A percentile compares a stretch with the other conserved stretches of the same genome.
These are phyloP conservation scores for Theropithecus gelada DNA, from an alignment of 2,113 vertebrate species.

Conservation along the genomic window DNA sequence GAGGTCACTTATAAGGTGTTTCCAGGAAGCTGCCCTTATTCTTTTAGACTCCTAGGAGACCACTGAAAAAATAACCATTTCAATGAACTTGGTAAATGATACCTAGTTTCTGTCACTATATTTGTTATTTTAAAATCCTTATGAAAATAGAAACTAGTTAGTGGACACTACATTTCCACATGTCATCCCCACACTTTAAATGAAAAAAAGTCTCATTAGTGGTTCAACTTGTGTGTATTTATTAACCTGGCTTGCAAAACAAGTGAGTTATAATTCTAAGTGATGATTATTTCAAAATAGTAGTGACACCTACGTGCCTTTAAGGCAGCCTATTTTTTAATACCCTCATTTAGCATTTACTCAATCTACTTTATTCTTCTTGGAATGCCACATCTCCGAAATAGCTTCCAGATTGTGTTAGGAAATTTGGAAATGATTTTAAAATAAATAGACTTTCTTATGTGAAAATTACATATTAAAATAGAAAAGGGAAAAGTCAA, in stretches of 20 bases:
- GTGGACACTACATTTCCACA: neutral
- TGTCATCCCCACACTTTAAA: neutral
- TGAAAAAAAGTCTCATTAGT: neutral
- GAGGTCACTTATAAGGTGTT: neutral
- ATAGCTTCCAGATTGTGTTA: constrained; percentile 68
- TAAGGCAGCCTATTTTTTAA: constrained; percentile 43
- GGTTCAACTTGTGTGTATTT: constrained; percentile 27
- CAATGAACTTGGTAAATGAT: neutral
- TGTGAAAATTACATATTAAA: constrained; percentile 68
- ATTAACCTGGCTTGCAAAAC: constrained; percentile 29
- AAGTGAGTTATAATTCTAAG: constrained; percentile 28
- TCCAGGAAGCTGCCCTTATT: neutral
- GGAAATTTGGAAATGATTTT: constrained; percentile 61
- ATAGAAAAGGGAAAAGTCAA: constrained; percentile 38
- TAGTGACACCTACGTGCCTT: constrained; percentile 5
- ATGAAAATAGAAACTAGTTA: constrained; percentile 7
- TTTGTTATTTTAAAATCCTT: neutral
- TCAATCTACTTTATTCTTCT: constrained; percentile 48
- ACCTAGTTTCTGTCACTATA: neutral
- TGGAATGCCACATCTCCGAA: constrained; percentile 56
- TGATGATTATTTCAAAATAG: constrained; percentile 38
- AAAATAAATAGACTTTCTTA: constrained; percentile 73
- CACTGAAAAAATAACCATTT: constrained; percentile 14
- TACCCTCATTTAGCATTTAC: constrained; percentile 31
- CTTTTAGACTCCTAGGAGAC: neutral